phyloP scores from a whole-genome alignment of 1,140 invertebrate species.

The Achatina immaculata region DNA sequence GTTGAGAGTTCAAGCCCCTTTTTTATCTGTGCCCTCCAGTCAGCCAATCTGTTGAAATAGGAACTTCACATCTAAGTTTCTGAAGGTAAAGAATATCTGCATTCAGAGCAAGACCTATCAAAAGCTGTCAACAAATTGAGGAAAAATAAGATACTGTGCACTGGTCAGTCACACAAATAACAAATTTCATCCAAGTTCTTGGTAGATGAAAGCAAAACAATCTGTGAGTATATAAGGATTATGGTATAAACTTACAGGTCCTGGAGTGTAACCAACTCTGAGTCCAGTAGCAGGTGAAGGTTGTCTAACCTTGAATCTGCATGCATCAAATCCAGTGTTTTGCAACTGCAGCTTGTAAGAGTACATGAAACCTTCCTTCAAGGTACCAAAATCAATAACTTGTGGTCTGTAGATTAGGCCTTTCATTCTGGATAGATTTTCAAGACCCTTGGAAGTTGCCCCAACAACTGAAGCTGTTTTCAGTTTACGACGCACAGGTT shows the following conservation, averaged over 20 bases:
- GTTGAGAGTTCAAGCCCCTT: no score
- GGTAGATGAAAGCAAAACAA: no score
- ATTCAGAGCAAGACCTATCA: no score
- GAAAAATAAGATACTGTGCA: no score
- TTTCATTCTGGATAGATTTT: slow-evolving; percentile 56
- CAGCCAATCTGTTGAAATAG: no score
- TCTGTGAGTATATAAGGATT: no score
- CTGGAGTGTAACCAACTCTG: slow-evolving; percentile 66
- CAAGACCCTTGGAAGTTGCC: slow-evolving; percentile 55
- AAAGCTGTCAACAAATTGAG: no score
- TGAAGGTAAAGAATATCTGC: no score
- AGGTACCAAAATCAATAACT: slow-evolving; percentile 67
- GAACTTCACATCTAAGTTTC: no score
- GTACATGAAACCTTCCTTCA: slow-evolving; percentile 69
- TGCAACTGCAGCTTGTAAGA: slow-evolving; percentile 59
- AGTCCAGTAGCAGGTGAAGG: slow-evolving; percentile 70
- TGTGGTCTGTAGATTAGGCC: slow-evolving; percentile 67
- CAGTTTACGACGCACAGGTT: slow-evolving; percentile 65
- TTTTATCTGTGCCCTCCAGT: no score
- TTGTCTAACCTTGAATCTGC: slow-evolving; percentile 68
- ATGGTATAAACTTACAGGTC: slow-evolving; percentile 67
- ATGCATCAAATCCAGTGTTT: slow-evolving; percentile 70
- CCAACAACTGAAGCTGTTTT: slow-evolving; percentile 63
- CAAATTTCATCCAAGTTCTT: no score
- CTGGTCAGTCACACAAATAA: no score